Conservation (phyloP, 2,113 vertebrate species). For the Sinocyclocheilus grahami region DNA sequence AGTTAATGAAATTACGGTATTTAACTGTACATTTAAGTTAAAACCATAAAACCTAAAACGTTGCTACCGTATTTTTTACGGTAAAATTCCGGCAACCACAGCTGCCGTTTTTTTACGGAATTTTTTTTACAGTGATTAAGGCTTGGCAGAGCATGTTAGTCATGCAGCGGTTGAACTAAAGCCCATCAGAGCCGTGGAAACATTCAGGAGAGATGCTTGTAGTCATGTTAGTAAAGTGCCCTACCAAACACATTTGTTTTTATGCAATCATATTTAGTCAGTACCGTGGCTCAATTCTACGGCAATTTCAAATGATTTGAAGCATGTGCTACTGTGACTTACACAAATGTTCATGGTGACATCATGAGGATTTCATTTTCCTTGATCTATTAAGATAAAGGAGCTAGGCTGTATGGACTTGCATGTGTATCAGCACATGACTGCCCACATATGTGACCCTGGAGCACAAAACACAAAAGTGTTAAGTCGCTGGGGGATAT, state of each 20-base stretch:
- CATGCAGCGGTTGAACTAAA: constrained; percentile 23
- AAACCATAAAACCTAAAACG: too few relatives aligned
- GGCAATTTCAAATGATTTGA: background rate
- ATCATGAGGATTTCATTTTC: background rate
- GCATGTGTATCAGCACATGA: background rate
- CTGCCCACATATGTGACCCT: background rate
- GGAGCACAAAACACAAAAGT: too few relatives aligned
- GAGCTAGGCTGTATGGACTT: background rate
- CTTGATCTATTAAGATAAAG: background rate
- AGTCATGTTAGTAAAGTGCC: background rate
- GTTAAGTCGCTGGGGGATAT: too few relatives aligned
- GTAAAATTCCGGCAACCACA: too few relatives aligned
- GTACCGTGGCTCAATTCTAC: background rate
- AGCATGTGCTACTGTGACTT: background rate
- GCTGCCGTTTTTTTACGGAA: too few relatives aligned
- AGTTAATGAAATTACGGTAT: too few relatives aligned
- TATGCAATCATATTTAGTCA: background rate
- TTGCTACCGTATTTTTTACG: too few relatives aligned
- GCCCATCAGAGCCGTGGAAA: background rate
- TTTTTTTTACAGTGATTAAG: constrained; percentile 25
- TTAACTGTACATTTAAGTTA: too few relatives aligned
- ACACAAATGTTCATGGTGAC: background rate
- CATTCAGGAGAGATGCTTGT: background rate
- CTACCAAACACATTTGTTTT: background rate
- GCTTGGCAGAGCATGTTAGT: constrained; percentile 57